Base-by-base conservation (phyloP, 2,113 vertebrate genomes). In the Megalops atlanticus region DNA sequence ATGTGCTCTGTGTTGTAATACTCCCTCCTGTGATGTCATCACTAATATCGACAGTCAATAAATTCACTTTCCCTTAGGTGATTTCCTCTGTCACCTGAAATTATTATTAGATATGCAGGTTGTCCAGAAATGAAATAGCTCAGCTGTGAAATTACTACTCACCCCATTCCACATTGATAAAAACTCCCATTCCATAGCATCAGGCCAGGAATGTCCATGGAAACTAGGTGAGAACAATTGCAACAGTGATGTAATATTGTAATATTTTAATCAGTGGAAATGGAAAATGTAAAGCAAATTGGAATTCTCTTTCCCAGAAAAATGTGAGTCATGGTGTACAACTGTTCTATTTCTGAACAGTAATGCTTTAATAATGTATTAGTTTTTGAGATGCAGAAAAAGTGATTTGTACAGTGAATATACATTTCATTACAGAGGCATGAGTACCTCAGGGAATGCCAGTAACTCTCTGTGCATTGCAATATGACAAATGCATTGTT, bases 401-500 rank as follows among this genome's bases (percentile, higher is more conserved):
- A 74, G 35, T 39, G 12, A 40, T 36, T 11, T 36, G 24, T 64
- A 64, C 2, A 64, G n/a, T 64, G n/a, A 2, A 64, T 27, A 24
- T 64, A 10, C 58, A 64, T 64, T 64, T 64, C 31, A 64, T 4
- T 27, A n/a, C 58, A 10, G 38, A 76, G 47, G 41, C 21, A 12
- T 58, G 16, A 64, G 35, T 77, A 31, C 64, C 36, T 78, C 36
- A 38, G 14, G 80, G 83, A 84, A 64, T 76, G 38, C 3, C 33
- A 75, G 77, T 38, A 78, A 71, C 68, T 71, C 36, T 11, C 68
- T 72, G 70, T 64, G 58, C 33, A 45, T 16, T 35, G 45, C 35
- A n/a, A 7, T 64, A 82, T 87, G 87, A 81, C 82, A 87, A 73
- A 86, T 80, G 69, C 68, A 35, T 27, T 78, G 80, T 36, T 80